Evolutionary conservation across 1,140 invertebrate species (phyloP), one percentile per base, ranked within the genome.

Genomic region (Drosophila chauvacae): DNA sequence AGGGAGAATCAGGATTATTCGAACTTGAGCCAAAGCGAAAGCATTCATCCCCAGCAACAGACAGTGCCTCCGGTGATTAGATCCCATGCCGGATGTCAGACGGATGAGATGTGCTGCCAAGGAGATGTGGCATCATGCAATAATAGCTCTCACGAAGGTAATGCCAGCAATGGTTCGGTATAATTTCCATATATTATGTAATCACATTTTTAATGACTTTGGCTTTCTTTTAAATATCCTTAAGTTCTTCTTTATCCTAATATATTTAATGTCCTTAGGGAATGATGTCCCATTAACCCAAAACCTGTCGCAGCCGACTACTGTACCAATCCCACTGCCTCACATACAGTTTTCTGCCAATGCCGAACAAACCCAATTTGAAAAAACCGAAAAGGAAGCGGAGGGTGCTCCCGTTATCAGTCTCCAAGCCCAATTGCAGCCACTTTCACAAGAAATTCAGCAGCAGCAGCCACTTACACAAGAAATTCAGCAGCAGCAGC

Each of bases 1-100:
- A 59, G 61, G 16, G 33, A 87, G 2, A 59, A 56, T 6, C n/a
- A 35, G 28, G 61, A 44, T 2, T 35, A 41, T 4, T 5, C 53
- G 4, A 65, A 7, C 7, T 3, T 16, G 7, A 59, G 30, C 1
- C 18, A 18, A 62, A n/a, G 14, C 11, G 41, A 5, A 9, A 26
- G 11, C 11, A 9, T 10, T 14, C 23, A 18, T 10, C 7, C 13
- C 7, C 39, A 33, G 23, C 13, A 41, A 23, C 18, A 55, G 20
- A 16, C 26, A 7, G 13, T 13, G 0, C 18, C 7, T 7, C 2
- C 4, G 4, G 23, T 47, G 7, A n/a, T 28, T 5, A 26, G 26
- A 11, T 41, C 4, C 2, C 10, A n/a, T 9, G 4, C 18, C 5
- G 37, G 6, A 4, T 26, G 26, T 18, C 26, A 33, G 14, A 33